Conservation (phyloP, 2,888 invertebrate species). For the Escarpia spicata region DNA sequence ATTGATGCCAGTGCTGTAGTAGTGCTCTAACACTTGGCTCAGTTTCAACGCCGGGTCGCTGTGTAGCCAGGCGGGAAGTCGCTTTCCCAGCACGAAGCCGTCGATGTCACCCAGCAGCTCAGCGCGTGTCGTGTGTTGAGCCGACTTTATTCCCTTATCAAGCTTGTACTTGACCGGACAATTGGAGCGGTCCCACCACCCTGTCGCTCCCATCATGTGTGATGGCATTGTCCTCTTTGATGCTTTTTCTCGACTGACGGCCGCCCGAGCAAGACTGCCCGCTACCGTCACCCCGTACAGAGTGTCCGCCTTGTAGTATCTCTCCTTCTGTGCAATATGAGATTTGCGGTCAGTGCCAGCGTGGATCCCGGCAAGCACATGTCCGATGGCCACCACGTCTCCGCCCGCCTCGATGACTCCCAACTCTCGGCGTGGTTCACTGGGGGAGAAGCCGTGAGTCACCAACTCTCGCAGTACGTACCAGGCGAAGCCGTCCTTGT, state of each 20-base stretch:
- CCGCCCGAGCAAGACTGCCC: background rate
- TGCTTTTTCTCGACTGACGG: background rate
- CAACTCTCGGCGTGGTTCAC: background rate
- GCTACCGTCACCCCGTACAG: background rate
- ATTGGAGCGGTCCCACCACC: background rate
- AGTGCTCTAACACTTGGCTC: background rate
- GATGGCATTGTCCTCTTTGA: background rate
- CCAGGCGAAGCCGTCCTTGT: background rate
- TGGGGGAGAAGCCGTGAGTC: background rate
- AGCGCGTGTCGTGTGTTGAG: background rate
- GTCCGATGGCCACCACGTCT: background rate
- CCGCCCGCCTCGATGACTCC: background rate
- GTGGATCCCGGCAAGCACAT: background rate
- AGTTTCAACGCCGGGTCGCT: background rate
- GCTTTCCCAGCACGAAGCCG: conserved; percentile 6
- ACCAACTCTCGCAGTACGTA: background rate
- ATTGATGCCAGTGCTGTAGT: background rate
- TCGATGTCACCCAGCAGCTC: background rate
- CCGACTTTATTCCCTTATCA: background rate
- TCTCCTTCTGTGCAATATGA: background rate
- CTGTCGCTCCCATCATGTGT: background rate
- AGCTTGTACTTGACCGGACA: background rate
- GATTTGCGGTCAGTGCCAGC: background rate
- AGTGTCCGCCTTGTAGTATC: background rate
- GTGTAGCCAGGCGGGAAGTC: background rate